These are phyloP conservation scores for Steinernema feltiae DNA, from an alignment of 1,140 invertebrate species.

Conservation along the genomic window DNA sequence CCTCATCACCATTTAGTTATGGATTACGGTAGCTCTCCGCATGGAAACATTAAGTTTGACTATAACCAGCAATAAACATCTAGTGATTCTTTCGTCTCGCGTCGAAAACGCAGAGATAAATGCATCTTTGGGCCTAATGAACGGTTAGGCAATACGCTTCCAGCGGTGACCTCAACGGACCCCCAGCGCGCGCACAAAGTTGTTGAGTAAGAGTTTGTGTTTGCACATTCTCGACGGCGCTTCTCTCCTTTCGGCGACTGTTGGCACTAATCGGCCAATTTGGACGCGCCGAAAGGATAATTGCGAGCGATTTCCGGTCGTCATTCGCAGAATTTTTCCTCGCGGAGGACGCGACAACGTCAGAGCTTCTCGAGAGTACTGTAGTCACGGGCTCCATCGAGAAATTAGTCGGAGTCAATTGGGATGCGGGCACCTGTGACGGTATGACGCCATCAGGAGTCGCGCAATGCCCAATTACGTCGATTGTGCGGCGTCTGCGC, in stretches of 20 bases:
- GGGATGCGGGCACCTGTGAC: conserved; percentile 4
- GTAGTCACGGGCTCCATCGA: not conserved
- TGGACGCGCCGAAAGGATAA: conserved; percentile 4
- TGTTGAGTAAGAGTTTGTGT: not conserved
- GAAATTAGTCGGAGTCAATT: not conserved
- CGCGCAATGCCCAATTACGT: conserved; percentile 3
- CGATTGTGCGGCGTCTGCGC: not conserved
- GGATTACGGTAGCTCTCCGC: not conserved
- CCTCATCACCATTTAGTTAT: not conserved
- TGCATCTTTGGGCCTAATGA: not conserved
- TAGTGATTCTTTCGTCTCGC: not conserved
- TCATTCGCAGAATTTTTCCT: too few relatives aligned
- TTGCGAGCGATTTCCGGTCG: not conserved
- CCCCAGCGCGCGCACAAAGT: not conserved
- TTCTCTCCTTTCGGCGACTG: not conserved
- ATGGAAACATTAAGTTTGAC: not conserved
- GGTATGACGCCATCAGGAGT: not conserved
- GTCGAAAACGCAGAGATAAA: not conserved
- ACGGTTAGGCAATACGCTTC: not conserved
- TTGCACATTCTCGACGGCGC: not conserved
- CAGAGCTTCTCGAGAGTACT: too few relatives aligned
- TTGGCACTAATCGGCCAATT: not conserved
- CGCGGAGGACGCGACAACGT: too few relatives aligned
- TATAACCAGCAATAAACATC: not conserved
- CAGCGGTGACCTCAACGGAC: not conserved